A percentile compares a stretch with the other conserved stretches of the same genome.
Evolutionary conservation across 2,113 vertebrate species (phyloP).

Genomic region (Sisor rabdophorus): DNA sequence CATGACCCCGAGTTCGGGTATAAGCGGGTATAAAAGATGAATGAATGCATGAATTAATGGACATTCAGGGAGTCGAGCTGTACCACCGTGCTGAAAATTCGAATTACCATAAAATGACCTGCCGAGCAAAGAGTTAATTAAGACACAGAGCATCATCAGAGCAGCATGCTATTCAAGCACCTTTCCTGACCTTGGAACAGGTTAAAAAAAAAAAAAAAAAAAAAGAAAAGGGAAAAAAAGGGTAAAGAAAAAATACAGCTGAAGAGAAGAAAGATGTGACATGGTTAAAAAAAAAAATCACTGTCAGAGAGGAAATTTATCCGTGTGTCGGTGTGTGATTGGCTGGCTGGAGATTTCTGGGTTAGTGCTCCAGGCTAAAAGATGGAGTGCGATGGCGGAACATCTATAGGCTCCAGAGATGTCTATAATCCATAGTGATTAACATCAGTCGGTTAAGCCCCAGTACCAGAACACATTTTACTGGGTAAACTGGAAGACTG

Average conservation of each 20-base stretch:
- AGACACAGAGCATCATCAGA: neutral
- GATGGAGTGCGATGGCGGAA: constrained; percentile 6
- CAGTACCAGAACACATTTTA: too few relatives aligned
- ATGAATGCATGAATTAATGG: too few relatives aligned
- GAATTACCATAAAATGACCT: too few relatives aligned
- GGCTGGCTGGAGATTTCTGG: constrained; percentile 51
- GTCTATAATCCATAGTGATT: neutral
- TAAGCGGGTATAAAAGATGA: too few relatives aligned
- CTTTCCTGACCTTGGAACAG: neutral
- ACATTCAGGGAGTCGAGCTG: neutral
- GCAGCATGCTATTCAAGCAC: neutral
- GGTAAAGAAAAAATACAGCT: neutral
- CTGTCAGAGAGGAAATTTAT: constrained; percentile 26
- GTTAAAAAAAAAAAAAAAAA: neutral
- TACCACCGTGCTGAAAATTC: neutral
- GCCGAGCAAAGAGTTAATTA: neutral
- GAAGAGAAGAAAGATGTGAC: neutral
- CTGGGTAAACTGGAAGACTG: neutral
- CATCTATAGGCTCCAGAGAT: constrained; percentile 5
- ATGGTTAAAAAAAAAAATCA: constrained; percentile 31
- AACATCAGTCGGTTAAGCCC: neutral
- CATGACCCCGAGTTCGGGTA: too few relatives aligned
- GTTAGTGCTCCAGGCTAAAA: constrained; percentile 48
- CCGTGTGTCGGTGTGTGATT: constrained; percentile 40
- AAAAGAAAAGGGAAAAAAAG: neutral